Conservation (phyloP, 2,113 vertebrate species). For the Periophthalmus modestus region DNA sequence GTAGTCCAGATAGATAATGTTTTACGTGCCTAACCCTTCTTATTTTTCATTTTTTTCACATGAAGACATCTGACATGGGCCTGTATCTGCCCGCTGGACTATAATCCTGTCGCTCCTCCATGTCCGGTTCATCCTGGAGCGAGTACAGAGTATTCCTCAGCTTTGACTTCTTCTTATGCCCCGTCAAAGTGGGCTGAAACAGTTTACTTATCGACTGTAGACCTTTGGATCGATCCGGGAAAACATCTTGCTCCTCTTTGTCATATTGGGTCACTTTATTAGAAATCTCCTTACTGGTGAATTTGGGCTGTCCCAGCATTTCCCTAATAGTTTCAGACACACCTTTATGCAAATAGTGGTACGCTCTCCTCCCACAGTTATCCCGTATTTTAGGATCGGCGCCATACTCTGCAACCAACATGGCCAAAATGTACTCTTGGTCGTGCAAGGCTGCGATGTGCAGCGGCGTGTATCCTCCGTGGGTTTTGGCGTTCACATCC, state of each 20-base stretch:
- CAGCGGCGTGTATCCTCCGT: constrained; percentile 88
- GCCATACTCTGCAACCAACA: constrained; percentile 78
- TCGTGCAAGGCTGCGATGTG: constrained; percentile 90
- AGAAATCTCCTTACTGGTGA: fast-evolving
- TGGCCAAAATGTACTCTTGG: constrained; percentile 76
- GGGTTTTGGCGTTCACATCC: constrained; percentile 82
- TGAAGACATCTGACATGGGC: constrained; percentile 63
- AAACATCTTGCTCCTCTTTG: constrained; percentile 78
- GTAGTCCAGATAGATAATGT: too few species aligned
- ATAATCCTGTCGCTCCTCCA: constrained; percentile 57
- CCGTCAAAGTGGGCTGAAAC: constrained; percentile 73
- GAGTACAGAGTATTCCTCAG: constrained; percentile 72
- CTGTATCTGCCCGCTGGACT: constrained; percentile 40
- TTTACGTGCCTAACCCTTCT: too few species aligned
- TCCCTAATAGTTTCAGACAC: constrained; percentile 65
- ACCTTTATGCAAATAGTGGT: constrained; percentile 83
- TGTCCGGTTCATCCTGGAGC: constrained; percentile 51
- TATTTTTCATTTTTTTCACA: constrained; percentile 10
- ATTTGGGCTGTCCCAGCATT: constrained; percentile 79
- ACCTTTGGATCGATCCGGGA: constrained; percentile 82
- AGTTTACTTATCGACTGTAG: constrained; percentile 84
- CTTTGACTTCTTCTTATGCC: constrained; percentile 81
- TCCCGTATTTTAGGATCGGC: constrained; percentile 83
- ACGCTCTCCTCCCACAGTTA: constrained; percentile 87
- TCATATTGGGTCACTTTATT: constrained; percentile 25